A percentile compares a stretch with the other conserved stretches of the same genome.
These are phyloP conservation scores for Globia sparganii DNA, from an alignment of 2,888 invertebrate genomes.

Conservation along the genomic window DNA sequence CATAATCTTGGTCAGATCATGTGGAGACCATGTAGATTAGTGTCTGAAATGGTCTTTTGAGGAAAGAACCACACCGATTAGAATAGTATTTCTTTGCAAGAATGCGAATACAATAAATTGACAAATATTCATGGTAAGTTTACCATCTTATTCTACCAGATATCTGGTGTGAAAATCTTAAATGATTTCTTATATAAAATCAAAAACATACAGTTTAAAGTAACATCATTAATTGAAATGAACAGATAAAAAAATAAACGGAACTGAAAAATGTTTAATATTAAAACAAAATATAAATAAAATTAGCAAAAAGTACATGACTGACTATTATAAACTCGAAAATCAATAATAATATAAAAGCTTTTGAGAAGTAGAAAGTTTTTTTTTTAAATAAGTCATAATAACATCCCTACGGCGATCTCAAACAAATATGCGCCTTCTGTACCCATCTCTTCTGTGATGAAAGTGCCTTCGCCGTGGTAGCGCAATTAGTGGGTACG, in stretches of 20 bases:
- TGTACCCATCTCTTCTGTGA: not conserved
- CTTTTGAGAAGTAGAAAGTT: not conserved
- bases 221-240: no score
- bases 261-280: not conserved
- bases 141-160: no score
- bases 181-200: not conserved
- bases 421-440: conserved; percentile 17
- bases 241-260: not conserved
- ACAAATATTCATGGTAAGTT: no score
- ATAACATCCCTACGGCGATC: not conserved
- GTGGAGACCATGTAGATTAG: no score
- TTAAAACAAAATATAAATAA: not conserved
- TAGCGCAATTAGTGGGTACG: conserved; percentile 62
- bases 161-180: not conserved
- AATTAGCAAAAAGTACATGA: not conserved
- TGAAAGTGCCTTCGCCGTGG: conserved; percentile 46
- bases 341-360: not conserved
- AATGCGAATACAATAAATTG: not conserved
- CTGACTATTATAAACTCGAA: not conserved
- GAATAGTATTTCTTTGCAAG: not conserved
- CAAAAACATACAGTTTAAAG: not conserved
- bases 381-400: not conserved
- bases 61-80: no score
- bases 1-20: no score
- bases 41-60: no score